Conservation (phyloP, 2,888 invertebrate genomes). For the Drosophila borborema region DNA sequence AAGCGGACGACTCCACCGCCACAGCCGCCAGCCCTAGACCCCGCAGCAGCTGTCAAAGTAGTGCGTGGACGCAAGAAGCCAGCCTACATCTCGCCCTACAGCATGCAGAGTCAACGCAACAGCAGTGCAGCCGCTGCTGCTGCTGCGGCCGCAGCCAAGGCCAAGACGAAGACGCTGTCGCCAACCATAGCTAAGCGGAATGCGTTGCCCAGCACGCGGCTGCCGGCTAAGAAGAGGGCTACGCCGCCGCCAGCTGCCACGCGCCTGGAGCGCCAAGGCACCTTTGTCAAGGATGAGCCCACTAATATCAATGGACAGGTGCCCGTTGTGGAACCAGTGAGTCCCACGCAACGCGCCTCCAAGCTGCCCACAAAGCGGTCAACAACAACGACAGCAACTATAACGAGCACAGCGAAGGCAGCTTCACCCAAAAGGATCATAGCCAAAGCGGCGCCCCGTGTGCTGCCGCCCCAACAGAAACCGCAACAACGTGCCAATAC, state of each 20-base stretch:
- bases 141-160: conserved; percentile 38
- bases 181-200: conserved; percentile 55
- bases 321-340: conserved; percentile 82
- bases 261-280: conserved; percentile 92
- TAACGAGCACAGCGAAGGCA: conserved; percentile 48
- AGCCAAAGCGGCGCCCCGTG: conserved; percentile 28
- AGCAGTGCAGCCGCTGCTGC: conserved; percentile 33
- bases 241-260: conserved; percentile 59
- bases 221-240: conserved; percentile 65
- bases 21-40: conserved; percentile 47
- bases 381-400: conserved; percentile 21
- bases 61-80: conserved; percentile 87
- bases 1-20: conserved; percentile 41
- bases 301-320: conserved; percentile 79
- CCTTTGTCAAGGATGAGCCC: conserved; percentile 95
- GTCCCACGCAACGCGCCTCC: conserved; percentile 77
- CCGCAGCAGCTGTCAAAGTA: conserved; percentile 67
- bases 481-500: conserved; percentile 84
- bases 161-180: conserved; percentile 64
- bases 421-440: conserved; percentile 58
- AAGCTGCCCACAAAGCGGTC: conserved; percentile 83
- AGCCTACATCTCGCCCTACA: conserved; percentile 88
- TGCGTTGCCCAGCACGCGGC: conserved; percentile 42
- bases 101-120: conserved; percentile 81
- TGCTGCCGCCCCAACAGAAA: conserved; percentile 68